These are phyloP conservation scores for Cetonia aurata DNA, from an alignment of 2,888 invertebrate species.

Conservation along the genomic window DNA sequence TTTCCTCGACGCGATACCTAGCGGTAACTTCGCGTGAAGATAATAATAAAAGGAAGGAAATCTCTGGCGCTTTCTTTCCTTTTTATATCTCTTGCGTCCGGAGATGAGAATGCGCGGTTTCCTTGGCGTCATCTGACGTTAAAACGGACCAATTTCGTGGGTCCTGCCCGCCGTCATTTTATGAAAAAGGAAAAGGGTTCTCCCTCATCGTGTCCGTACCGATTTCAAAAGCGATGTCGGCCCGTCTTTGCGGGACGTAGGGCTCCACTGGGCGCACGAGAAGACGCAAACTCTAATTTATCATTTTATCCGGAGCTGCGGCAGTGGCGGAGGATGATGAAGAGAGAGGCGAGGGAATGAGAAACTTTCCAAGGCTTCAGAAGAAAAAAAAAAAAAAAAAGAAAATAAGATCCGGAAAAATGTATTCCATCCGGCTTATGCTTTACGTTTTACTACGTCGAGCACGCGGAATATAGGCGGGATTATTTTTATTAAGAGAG, in stretches of 20 bases:
- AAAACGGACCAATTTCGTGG: conserved; percentile 32
- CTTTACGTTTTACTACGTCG: conserved; percentile 29
- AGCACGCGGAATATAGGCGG: conserved; percentile 17
- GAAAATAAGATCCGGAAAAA: conserved; percentile 21
- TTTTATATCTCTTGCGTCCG: conserved; percentile 32
- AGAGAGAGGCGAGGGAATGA: conserved; percentile 8
- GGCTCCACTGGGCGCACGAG: no score
- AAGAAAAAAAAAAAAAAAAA: background rate
- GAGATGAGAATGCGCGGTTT: conserved; percentile 34
- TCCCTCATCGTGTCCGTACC: conserved; percentile 23
- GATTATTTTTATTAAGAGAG: conserved; percentile 35
- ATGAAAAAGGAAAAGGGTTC: conserved; percentile 27
- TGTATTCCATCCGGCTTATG: conserved; percentile 28
- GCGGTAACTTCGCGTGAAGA: conserved; percentile 27
- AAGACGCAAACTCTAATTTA: conserved; percentile 36
- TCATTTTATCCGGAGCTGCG: conserved; percentile 26
- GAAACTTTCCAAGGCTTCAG: conserved; percentile 3
- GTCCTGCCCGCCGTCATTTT: conserved; percentile 32
- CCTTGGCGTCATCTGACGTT: conserved; percentile 6
- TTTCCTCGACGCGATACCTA: conserved; percentile 13
- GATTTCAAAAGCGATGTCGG: conserved; percentile 28
- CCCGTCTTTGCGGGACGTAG: background rate
- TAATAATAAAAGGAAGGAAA: conserved; percentile 19
- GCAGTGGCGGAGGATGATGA: conserved; percentile 18
- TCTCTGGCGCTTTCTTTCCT: conserved; percentile 10